Percentiles rank a stretch among this genome's conserved stretches.
Evolutionary conservation across 2,113 vertebrate species (phyloP).

Genomic region (Sterrhoptilus dennistouni): DNA sequence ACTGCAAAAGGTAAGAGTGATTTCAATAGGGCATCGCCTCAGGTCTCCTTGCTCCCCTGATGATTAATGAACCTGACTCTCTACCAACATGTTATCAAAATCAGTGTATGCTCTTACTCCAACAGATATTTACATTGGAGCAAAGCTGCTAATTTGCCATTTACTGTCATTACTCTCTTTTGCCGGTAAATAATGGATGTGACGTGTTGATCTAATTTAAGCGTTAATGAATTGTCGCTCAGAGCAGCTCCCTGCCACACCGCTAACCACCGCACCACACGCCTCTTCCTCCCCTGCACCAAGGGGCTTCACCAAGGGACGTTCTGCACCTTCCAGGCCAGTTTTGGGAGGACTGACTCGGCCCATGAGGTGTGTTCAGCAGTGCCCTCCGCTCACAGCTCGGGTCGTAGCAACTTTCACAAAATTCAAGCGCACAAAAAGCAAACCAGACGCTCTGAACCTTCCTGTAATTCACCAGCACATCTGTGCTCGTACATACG

Average conservation of each 20-base stretch:
- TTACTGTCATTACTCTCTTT: not conserved
- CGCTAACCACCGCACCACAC: not conserved
- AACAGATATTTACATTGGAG: not conserved
- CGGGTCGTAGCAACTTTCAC: not conserved
- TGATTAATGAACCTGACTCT: not conserved
- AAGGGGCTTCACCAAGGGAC: not conserved
- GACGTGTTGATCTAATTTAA: not conserved
- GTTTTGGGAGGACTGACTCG: not conserved
- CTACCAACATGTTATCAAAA: not conserved
- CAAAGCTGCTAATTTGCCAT: not conserved
- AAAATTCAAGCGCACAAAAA: not conserved
- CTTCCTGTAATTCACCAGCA: not conserved
- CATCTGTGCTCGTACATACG: not conserved
- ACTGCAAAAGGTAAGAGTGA: slow-evolving; percentile 64
- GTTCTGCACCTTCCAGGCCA: not conserved
- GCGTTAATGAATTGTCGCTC: not conserved
- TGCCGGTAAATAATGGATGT: not conserved
- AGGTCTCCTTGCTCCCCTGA: not conserved
- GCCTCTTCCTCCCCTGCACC: not conserved
- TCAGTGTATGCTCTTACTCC: not conserved
- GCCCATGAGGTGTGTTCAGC: not conserved
- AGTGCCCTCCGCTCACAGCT: not conserved
- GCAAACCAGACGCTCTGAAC: not conserved
- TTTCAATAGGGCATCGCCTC: not conserved
- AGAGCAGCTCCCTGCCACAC: not conserved